Conservation (phyloP, 2,888 invertebrate genomes). For the Drosophila histrio region DNA sequence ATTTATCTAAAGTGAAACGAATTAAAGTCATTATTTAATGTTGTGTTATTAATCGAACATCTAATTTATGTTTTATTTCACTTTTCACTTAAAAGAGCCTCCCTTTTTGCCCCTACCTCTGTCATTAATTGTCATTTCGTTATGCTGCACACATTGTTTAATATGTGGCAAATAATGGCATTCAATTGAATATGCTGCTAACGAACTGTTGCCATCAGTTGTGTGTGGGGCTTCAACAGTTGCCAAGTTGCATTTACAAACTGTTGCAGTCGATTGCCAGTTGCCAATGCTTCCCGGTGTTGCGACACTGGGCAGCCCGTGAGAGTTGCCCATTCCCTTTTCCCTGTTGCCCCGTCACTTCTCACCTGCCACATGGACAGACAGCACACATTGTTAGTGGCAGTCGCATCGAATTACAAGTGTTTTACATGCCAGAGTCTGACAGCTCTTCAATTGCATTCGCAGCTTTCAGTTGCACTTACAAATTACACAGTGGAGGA, state of each 20-base stretch:
- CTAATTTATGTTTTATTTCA: background rate
- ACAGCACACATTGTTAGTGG: conserved; percentile 58
- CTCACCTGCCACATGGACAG: conserved; percentile 21
- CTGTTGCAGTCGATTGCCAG: conserved; percentile 37
- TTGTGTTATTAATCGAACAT: background rate
- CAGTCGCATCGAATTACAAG: conserved; percentile 69
- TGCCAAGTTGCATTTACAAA: conserved; percentile 46
- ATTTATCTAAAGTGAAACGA: no score
- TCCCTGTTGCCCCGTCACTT: conserved; percentile 14
- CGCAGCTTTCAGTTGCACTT: conserved; percentile 35
- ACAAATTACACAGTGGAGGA: conserved; percentile 44
- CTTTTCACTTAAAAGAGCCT: background rate
- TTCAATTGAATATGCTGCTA: conserved; percentile 56
- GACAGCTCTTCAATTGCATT: conserved; percentile 65
- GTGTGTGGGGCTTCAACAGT: conserved; percentile 26
- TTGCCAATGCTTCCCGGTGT: conserved; percentile 64
- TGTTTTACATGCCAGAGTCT: conserved; percentile 65
- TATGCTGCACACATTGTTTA: conserved; percentile 33
- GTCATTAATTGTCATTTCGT: conserved; percentile 40
- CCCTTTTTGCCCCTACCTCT: background rate
- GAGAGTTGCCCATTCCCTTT: conserved; percentile 27
- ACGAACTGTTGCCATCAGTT: conserved; percentile 26
- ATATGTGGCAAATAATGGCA: conserved; percentile 58
- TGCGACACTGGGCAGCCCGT: conserved; percentile 48
- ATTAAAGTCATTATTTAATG: conserved; percentile 9